These are phyloP conservation scores for Varanus komodoensis DNA, from an alignment of 2,113 vertebrate genomes.

Conservation along the genomic window DNA sequence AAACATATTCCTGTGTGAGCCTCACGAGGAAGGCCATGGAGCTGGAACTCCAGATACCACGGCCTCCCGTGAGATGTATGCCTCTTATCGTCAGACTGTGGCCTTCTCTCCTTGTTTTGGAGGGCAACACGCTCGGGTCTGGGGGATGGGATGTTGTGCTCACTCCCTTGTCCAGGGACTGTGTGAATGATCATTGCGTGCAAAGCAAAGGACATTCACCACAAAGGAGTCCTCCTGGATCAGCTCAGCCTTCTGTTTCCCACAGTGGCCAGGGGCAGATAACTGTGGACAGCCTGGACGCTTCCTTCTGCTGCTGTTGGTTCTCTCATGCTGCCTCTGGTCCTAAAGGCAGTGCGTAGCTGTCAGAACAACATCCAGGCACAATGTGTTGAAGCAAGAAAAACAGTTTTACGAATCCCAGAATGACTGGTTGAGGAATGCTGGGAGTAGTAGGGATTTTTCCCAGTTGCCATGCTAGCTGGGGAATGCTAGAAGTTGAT, in stretches of 20 bases:
- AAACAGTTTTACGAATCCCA: too few species aligned
- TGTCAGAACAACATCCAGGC: too few species aligned
- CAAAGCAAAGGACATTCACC: background rate
- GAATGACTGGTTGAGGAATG: too few species aligned
- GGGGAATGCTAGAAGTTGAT: too few species aligned
- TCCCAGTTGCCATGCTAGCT: too few species aligned
- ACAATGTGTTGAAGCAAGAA: too few species aligned
- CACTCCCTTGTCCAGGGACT: background rate
- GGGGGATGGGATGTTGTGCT: background rate
- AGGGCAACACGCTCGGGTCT: background rate
- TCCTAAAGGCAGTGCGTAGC: too few species aligned
- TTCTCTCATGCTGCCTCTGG: too few species aligned
- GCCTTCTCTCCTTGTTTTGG: background rate
- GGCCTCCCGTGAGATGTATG: background rate
- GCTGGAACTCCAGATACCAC: conserved; percentile 42
- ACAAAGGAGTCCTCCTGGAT: background rate
- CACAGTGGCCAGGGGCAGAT: background rate
- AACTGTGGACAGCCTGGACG: too few species aligned
- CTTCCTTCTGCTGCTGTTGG: too few species aligned
- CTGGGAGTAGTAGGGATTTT: too few species aligned
- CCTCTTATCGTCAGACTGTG: conserved; percentile 48
- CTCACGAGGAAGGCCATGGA: background rate
- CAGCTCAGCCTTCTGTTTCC: background rate
- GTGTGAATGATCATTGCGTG: too few species aligned
- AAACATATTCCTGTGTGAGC: conserved; percentile 41